Conservation (phyloP, 2,888 invertebrate species). For the Stenurella melanura region DNA sequence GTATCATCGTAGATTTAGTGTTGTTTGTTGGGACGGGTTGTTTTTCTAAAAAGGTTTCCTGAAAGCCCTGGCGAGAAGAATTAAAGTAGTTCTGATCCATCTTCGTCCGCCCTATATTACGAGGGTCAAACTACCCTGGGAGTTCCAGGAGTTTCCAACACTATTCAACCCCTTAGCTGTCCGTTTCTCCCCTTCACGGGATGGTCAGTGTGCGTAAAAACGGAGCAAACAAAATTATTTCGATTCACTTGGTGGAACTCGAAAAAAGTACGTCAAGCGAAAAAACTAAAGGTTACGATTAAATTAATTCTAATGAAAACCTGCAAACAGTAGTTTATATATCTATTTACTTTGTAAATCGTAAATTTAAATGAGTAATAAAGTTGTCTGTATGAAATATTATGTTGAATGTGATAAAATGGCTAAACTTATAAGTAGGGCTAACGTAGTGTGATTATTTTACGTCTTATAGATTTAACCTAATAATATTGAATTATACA, state of each 20-base stretch:
- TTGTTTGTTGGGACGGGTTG: conserved; percentile 39
- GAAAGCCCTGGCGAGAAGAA: conserved; percentile 53
- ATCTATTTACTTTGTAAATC: conserved; percentile 9
- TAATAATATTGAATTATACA: too few relatives aligned
- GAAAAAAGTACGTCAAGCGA: conserved; percentile 41
- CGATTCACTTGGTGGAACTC: conserved; percentile 49
- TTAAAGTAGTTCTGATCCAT: conserved; percentile 58
- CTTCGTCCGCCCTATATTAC: conserved; percentile 55
- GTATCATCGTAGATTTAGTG: conserved; percentile 36
- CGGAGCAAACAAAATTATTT: conserved; percentile 48
- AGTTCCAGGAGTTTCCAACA: conserved; percentile 45
- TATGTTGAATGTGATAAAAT: background rate
- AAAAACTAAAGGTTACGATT: conserved; percentile 33
- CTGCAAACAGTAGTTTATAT: conserved; percentile 2
- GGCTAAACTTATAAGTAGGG: background rate
- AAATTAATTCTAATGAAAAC: conserved; percentile 26
- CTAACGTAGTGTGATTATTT: too few relatives aligned
- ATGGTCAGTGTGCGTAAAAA: conserved; percentile 41
- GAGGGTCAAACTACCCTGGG: conserved; percentile 55
- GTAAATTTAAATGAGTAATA: conserved; percentile 10
- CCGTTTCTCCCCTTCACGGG: conserved; percentile 36
- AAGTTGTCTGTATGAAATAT: background rate
- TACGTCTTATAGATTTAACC: too few relatives aligned
- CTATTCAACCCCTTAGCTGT: conserved; percentile 53
- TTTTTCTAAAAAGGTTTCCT: conserved; percentile 49